phyloP scores from a whole-genome alignment of 2,113 vertebrate species.

The Halcyon malimbica region DNA sequence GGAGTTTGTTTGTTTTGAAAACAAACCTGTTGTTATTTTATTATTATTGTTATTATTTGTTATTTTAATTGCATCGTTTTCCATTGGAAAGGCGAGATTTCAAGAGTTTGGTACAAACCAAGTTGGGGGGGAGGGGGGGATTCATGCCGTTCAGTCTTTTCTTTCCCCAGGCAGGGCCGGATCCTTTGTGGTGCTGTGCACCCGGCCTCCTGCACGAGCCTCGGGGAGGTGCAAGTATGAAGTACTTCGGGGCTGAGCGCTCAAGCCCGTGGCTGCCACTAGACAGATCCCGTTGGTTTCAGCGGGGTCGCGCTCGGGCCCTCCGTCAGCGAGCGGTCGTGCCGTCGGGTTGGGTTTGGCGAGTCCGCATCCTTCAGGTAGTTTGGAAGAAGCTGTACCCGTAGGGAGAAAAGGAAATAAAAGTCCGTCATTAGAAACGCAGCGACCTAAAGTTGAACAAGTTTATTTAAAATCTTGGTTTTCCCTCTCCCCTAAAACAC shows the following conservation, averaged over 20 bases:
- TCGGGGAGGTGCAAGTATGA: not conserved
- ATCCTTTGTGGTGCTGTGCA: constrained; percentile 60
- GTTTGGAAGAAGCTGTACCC: constrained; percentile 38
- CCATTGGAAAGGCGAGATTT: constrained; percentile 71
- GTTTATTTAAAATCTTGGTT: not conserved
- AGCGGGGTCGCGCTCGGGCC: not conserved
- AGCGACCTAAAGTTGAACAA: constrained; percentile 54
- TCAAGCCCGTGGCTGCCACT: not conserved
- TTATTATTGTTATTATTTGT: constrained; percentile 69
- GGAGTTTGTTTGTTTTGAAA: constrained; percentile 65
- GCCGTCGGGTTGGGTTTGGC: not conserved
- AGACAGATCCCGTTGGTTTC: not conserved
- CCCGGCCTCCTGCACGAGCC: constrained; percentile 6
- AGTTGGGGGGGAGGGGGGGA: not conserved
- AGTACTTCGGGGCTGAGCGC: not conserved
- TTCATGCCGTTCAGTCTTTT: constrained; percentile 41
- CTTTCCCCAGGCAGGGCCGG: constrained; percentile 60
- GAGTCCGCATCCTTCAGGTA: constrained; percentile 51
- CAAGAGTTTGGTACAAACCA: constrained; percentile 78
- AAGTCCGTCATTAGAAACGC: not conserved
- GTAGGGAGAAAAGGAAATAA: constrained; percentile 47
- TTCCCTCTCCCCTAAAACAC: constrained; percentile 42
- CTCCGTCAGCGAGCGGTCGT: not conserved
- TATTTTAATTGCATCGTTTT: constrained; percentile 68
- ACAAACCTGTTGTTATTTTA: constrained; percentile 69